Evolutionary conservation across 2,797 vertebrate species (phyloP), one percentile per base, ranked within the genome.

Genomic region (Dendrocincla fuliginosa): DNA sequence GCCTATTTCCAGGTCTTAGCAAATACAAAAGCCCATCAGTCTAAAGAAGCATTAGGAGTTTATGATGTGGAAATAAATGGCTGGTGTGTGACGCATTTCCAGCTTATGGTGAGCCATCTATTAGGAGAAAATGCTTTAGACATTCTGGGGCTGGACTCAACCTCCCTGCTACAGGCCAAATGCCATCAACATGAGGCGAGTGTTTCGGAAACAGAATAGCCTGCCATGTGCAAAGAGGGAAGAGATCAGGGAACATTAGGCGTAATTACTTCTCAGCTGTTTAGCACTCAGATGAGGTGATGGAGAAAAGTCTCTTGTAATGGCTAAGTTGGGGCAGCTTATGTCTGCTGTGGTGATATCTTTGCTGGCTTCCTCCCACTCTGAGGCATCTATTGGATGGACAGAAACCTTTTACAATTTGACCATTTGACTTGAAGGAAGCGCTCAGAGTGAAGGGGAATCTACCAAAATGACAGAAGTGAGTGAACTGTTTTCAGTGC

Each of bases 51-150:
- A 97, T 98, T 98, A 95, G 95, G 95, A 96, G 96, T 98, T 98
- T 97, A 98, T 97, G 97, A 96, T 97, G 97, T 97, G 97, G 97
- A 98, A 98, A 98, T 97, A 97, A 98, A 94, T 96, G 97, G 87
- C 94, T 97, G 95, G 93, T 93, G 88, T 11, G 41, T 96, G 96
- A 97, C 37, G 76, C 95, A 96, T 97, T 97, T 96, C 87, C 67
- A 97, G 75, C 89, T 96, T 93, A 95, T 37, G 80, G 87, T 70
- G 94, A 96, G 87, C 78, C 52, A 76, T 96, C 90, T 96, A 95
- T 97, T 92, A 96, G 96, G 84, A 94, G 94, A 87, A 90, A 97
- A 97, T 81, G 75, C 76, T 97, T 96, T 81, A 94, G 86, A 77
- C 18, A 22, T 95, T 89, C 90, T 47, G 84, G 71, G 78, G 84